phyloP scores from a whole-genome alignment of 1,140 invertebrate species.

The Telenomus remus region DNA sequence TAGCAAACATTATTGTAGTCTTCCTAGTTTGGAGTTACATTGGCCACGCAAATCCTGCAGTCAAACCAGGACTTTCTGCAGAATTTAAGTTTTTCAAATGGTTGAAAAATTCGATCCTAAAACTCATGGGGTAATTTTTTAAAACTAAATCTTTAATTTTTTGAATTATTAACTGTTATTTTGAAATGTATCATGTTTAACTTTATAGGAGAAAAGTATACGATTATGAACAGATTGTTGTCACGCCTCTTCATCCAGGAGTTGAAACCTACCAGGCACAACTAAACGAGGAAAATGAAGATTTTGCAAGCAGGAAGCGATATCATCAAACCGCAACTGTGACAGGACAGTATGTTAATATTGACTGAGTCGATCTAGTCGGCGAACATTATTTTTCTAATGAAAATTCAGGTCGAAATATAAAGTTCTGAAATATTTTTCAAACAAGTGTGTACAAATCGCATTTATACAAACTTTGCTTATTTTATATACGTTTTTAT shows the following conservation, averaged over 20 bases:
- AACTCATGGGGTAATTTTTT: slow-evolving; percentile 84
- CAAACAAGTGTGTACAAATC: slow-evolving; percentile 10
- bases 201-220: slow-evolving; percentile 81
- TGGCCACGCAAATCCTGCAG: slow-evolving; percentile 93
- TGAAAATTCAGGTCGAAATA: background rate
- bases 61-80: slow-evolving; percentile 91
- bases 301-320: slow-evolving; percentile 91
- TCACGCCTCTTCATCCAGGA: slow-evolving; percentile 89
- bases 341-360: slow-evolving; percentile 83
- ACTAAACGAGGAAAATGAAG: slow-evolving; percentile 95
- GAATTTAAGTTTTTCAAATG: slow-evolving; percentile 92
- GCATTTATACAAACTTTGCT: slow-evolving; percentile 15
- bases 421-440: slow-evolving; percentile 26
- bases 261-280: slow-evolving; percentile 88
- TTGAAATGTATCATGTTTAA: background rate
- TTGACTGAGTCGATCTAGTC: slow-evolving; percentile 68
- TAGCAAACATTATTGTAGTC: slow-evolving; percentile 86
- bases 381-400: slow-evolving; percentile 20
- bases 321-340: slow-evolving; percentile 93
- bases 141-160: slow-evolving; percentile 39
- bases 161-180: slow-evolving; percentile 2
- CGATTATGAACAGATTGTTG: slow-evolving; percentile 92
- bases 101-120: slow-evolving; percentile 84
- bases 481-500: slow-evolving; percentile 15
- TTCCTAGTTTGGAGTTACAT: slow-evolving; percentile 95